Evolutionary conservation across 1,140 invertebrate species (phyloP).

Genomic region (Rhopalosiphum padi): DNA sequence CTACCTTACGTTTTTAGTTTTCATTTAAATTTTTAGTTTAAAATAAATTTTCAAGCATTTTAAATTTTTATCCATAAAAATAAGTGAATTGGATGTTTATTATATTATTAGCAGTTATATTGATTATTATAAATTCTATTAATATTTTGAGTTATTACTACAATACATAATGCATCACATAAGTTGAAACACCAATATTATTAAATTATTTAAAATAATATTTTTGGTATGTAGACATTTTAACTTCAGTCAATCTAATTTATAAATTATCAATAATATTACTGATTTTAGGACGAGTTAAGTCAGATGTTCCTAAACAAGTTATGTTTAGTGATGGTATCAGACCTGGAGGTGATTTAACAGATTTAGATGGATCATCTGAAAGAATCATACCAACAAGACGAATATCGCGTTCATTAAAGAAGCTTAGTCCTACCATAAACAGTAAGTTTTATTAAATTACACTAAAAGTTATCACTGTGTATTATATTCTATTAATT

Average conservation of each 20-base stretch:
- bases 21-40: background rate
- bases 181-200: background rate
- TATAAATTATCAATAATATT: background rate
- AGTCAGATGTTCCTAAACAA: slow-evolving; percentile 72
- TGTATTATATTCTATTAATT: background rate
- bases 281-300: slow-evolving; percentile 61
- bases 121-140: background rate
- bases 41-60: background rate
- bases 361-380: slow-evolving; percentile 73
- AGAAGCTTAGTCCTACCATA: slow-evolving; percentile 42
- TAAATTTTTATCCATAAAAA: background rate
- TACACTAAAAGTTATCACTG: background rate
- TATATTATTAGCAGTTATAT: background rate
- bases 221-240: background rate
- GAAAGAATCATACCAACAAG: slow-evolving; percentile 64
- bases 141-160: background rate
- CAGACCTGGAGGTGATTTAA: slow-evolving; percentile 86
- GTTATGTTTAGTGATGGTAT: slow-evolving; percentile 94
- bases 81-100: background rate
- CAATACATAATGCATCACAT: background rate
- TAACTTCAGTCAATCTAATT: background rate
- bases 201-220: background rate
- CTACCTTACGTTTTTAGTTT: background rate
- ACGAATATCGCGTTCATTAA: slow-evolving; percentile 60
- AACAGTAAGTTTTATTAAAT: slow-evolving; percentile 34